phyloP scores from a whole-genome alignment of 1,140 invertebrate genomes.

The Ips nitidus region DNA sequence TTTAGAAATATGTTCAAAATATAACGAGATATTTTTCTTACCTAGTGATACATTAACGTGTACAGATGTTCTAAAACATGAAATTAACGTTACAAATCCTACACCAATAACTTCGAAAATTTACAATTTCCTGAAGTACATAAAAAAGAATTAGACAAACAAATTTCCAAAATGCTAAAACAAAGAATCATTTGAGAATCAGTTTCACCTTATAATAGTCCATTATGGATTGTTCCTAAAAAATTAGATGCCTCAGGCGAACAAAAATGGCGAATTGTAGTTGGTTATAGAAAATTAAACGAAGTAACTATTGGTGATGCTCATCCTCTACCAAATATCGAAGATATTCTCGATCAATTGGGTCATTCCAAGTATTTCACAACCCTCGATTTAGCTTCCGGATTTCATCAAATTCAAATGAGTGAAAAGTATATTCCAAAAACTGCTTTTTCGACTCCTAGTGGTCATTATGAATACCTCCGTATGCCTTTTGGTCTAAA shows the following conservation, averaged over 20 bases:
- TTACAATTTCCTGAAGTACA: conserved; percentile 49
- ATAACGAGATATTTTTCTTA: conserved; percentile 41
- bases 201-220: conserved; percentile 46
- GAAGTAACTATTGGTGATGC: conserved; percentile 47
- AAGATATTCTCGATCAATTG: conserved; percentile 54
- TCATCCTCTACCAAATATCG: conserved; percentile 58
- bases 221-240: conserved; percentile 52
- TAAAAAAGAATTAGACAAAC: conserved; percentile 50
- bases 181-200: conserved; percentile 51
- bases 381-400: conserved; percentile 54
- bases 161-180: conserved; percentile 52
- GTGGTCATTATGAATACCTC: conserved; percentile 46
- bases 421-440: conserved; percentile 49
- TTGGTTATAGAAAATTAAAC: conserved; percentile 52
- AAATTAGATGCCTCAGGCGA: conserved; percentile 50
- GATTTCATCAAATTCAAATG: conserved; percentile 57
- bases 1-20: conserved; percentile 33
- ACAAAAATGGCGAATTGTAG: conserved; percentile 50
- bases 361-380: conserved; percentile 54
- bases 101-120: conserved; percentile 44
- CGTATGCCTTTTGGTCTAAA: conserved; percentile 51
- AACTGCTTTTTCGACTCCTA: conserved; percentile 53
- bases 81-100: conserved; percentile 40
- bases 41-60: conserved; percentile 32
- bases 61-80: conserved; percentile 39